Base-by-base conservation (phyloP, 37 sponge, comb jelly and placozoan genomes). In the Beroe ovata region DNA sequence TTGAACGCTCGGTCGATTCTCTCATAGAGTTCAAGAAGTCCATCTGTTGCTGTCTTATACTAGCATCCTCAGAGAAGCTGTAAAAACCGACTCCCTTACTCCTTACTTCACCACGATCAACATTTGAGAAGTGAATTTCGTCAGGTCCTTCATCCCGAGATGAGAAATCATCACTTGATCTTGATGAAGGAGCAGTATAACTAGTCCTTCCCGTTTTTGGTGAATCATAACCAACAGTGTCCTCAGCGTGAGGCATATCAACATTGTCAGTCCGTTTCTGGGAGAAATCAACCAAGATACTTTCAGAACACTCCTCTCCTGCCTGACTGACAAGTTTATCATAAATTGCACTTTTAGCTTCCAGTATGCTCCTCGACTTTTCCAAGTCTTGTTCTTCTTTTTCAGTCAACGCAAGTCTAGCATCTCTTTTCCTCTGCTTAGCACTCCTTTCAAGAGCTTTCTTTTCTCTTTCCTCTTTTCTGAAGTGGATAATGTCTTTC, bases 81-180 rank as follows among this genome's bases (percentile, higher is more conserved):
- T 77, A 77, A 77, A 77, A 77, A 42, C 84, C 84, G 3, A 77
- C 84, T 8, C 84, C 84, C 84, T 77, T 77, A 40, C 84, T 77
- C 28, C 84, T 11, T 25, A 77, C 47, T 54, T 77, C 84, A 1
- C 54, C 84, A 20, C 41, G 35, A 54, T 77, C 84, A 6, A 77
- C 84, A 20, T 77, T 38, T 1, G 84, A 11, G 4, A 77, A 36
- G 38, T 77, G 84, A 41, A 77, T 25, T 23, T 77, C 84, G 28
- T 77, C 84, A 16, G n/a, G n/a, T n/a, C 47, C 6, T 77, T 77
- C 84, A 40, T 77, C 84, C 23, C 20, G 8, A 40, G 22, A 8
- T 71, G 8, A 6, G 6, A 20, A 20, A 3, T 71, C 8, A 21
- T 71, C 71, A 71, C 8, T 21, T 8, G 11, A 63, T 11, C 34